Evolutionary conservation across 2,797 vertebrate genomes (phyloP).

Genomic region (Antrozous pallidus): DNA sequence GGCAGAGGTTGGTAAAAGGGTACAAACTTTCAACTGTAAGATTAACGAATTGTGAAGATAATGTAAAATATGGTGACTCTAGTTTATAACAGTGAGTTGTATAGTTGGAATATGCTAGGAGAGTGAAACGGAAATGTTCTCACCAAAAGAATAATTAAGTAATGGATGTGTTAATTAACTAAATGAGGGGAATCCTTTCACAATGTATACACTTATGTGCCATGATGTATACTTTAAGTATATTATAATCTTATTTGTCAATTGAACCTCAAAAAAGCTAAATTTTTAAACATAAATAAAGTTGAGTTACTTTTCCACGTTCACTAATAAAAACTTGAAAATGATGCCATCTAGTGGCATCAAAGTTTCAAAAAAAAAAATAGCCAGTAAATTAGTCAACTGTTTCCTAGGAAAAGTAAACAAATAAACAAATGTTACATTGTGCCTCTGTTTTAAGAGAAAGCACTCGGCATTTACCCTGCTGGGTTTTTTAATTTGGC

Average conservation of each 20-base stretch:
- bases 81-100: neutral
- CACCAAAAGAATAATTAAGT: neutral
- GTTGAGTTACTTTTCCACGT: neutral
- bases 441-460: neutral
- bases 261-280: neutral
- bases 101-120: neutral
- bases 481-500: neutral
- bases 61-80: neutral
- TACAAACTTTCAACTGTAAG: neutral
- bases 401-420: constrained; percentile 3
- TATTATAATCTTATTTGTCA: neutral
- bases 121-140: neutral
- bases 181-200: neutral
- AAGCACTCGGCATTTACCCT: neutral
- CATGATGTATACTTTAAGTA: neutral
- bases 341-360: constrained; percentile 74
- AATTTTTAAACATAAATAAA: neutral
- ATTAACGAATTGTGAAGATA: neutral
- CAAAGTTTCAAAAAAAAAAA: neutral
- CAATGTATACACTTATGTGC: neutral
- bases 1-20: neutral
- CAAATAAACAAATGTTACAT: constrained; percentile 14
- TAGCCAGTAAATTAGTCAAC: neutral
- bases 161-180: neutral
- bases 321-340: constrained; percentile 48